Evolutionary conservation across 2,797 vertebrate genomes (phyloP).

Genomic region (Danio jaintianensis): DNA sequence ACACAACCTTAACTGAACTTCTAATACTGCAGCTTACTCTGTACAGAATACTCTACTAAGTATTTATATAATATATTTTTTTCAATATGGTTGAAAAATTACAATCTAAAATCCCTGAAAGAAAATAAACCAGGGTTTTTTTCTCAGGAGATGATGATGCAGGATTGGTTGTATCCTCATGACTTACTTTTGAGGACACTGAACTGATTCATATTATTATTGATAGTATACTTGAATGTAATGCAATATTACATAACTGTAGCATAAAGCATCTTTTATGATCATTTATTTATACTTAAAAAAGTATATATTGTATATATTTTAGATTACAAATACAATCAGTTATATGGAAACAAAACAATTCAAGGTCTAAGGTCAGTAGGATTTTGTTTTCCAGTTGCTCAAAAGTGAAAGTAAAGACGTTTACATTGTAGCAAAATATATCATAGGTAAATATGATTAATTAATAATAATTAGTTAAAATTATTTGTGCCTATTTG

Average conservation of each 20-base stretch:
- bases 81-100: not conserved
- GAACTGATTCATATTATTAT: not conserved
- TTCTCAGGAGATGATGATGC: not conserved
- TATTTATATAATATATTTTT: not conserved
- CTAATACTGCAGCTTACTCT: not conserved
- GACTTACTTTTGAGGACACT: not conserved
- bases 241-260: not conserved
- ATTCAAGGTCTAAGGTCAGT: too few species aligned
- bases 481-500: too few species aligned
- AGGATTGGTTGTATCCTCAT: not conserved
- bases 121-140: not conserved
- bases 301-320: too few species aligned
- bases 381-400: too few species aligned
- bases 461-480: too few species aligned
- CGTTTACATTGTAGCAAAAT: too few species aligned
- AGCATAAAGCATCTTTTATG: too few species aligned
- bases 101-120: not conserved
- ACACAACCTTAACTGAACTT: conserved; percentile 3
- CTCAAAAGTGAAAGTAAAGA: too few species aligned
- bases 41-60: not conserved
- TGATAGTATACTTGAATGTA: not conserved
- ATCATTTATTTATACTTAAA: too few species aligned
- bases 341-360: too few species aligned
- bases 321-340: too few species aligned
- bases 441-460: too few species aligned